Evolutionary conservation across 2,113 vertebrate species (phyloP).

Genomic region (Pomatostomus ruficeps): DNA sequence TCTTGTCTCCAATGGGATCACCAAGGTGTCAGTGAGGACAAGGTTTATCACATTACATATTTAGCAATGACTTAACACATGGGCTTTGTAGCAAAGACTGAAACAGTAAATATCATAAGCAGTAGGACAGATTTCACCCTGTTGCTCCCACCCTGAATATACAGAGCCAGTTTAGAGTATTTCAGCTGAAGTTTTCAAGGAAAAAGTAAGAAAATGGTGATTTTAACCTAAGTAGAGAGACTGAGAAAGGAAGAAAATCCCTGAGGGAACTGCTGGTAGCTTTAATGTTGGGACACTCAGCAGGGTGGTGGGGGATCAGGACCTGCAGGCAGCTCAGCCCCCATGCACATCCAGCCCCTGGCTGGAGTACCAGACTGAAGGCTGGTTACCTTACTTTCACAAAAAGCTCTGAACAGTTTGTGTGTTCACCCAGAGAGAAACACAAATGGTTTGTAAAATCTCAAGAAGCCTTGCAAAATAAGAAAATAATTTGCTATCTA

Average conservation of each 20-base stretch:
- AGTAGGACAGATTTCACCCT: background rate
- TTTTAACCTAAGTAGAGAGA: background rate
- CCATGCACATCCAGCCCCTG: background rate
- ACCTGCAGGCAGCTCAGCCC: background rate
- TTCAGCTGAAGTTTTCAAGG: background rate
- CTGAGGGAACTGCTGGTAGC: background rate
- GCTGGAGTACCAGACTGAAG: background rate
- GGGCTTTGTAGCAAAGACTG: background rate
- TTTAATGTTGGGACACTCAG: background rate
- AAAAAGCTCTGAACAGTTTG: background rate
- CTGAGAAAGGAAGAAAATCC: background rate
- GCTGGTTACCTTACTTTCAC: accelerated
- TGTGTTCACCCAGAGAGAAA: background rate
- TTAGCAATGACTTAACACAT: background rate
- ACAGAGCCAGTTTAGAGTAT: background rate
- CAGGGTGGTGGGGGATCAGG: accelerated
- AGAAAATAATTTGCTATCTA: background rate
- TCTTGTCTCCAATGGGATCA: background rate
- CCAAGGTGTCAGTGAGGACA: background rate
- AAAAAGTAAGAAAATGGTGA: background rate
- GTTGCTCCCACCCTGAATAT: background rate
- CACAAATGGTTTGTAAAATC: background rate
- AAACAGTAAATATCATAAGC: background rate
- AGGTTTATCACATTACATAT: background rate
- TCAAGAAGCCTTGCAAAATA: background rate